Conservation (phyloP, 1,140 invertebrate genomes). For the Mactra quadrangularis region DNA sequence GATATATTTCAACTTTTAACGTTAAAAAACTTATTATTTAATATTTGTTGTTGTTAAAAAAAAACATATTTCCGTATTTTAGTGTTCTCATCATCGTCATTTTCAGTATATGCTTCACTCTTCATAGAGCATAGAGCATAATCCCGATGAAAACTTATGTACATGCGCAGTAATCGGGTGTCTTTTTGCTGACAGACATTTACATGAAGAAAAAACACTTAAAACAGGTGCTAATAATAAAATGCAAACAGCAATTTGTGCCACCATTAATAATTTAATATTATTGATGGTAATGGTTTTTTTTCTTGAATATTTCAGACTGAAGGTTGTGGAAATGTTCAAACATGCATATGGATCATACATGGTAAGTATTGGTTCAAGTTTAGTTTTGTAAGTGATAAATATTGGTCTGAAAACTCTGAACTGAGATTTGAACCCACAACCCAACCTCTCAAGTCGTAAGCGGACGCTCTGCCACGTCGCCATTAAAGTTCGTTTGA, state of each 20-base stretch:
- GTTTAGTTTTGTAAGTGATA: neutral
- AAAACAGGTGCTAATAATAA: neutral
- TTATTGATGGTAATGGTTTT: neutral
- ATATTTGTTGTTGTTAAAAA: too few species aligned
- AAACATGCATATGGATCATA: conserved; percentile 98
- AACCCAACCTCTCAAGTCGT: neutral
- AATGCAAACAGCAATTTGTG: neutral
- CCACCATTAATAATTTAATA: neutral
- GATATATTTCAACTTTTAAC: too few species aligned
- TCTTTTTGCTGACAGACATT: conserved; percentile 3
- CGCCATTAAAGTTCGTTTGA: too few species aligned
- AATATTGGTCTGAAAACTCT: neutral
- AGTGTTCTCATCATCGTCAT: too few species aligned
- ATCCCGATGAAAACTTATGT: neutral
- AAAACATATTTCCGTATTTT: too few species aligned
- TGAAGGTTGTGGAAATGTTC: conserved; percentile 96
- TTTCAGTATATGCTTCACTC: too few species aligned
- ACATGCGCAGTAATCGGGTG: conserved; percentile 10
- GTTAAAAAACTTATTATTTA: too few species aligned
- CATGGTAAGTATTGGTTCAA: conserved; percentile 88
- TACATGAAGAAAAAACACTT: neutral
- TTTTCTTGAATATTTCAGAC: conserved; percentile 85
- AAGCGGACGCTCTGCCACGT: too few species aligned
- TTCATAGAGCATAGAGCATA: neutral
- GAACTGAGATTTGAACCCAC: neutral